phyloP scores from a whole-genome alignment of 2,797 vertebrate species.

The Chromobotia macracanthus region DNA sequence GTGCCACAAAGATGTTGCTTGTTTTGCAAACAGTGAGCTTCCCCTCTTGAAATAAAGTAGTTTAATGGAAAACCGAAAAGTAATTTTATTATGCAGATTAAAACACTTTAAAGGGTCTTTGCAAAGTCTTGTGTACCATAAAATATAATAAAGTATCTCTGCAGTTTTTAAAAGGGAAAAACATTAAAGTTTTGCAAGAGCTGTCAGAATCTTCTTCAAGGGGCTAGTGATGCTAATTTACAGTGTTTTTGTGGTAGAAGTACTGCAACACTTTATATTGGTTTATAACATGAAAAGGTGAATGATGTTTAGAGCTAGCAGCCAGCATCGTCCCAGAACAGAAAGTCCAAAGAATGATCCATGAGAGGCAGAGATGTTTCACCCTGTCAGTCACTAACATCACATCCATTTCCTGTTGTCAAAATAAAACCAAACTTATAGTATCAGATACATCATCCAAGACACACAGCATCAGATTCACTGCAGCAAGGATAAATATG shows the following conservation, averaged over 20 bases:
- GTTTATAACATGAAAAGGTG: too few species aligned
- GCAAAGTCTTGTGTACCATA: background rate
- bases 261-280: too few species aligned
- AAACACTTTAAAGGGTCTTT: background rate
- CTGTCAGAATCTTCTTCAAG: background rate
- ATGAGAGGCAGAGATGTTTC: too few species aligned
- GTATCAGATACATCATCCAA: too few species aligned
- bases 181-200: background rate
- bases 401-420: too few species aligned
- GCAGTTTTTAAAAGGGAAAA: background rate
- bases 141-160: background rate
- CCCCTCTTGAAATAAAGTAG: background rate
- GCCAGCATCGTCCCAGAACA: too few species aligned
- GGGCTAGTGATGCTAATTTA: background rate
- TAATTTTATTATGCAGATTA: background rate
- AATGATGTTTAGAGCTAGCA: too few species aligned
- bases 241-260: background rate
- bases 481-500: too few species aligned
- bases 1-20: background rate
- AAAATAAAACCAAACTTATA: too few species aligned
- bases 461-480: too few species aligned
- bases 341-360: too few species aligned
- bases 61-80: background rate
- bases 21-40: slow-evolving; percentile 26
- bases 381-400: too few species aligned